Percentiles rank a stretch among this genome's conserved stretches.
Conservation (phyloP, 2,797 vertebrate genomes). For the Poeciliopsis paucimaculata region DNA sequence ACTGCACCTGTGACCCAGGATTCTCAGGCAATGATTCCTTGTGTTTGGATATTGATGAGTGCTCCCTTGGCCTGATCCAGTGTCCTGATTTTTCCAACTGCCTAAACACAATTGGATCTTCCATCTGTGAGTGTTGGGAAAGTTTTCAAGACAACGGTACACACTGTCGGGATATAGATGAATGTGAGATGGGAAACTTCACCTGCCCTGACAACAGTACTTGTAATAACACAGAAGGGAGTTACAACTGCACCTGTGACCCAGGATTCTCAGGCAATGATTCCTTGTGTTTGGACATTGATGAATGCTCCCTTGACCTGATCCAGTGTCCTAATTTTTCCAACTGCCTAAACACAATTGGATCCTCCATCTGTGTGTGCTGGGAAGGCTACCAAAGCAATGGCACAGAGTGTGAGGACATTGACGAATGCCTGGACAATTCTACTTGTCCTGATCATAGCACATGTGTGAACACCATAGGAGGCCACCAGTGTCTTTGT, state of each 20-base stretch:
- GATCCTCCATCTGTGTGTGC: conserved; percentile 79
- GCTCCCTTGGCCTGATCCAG: conserved; percentile 47
- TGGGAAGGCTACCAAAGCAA: conserved; percentile 78
- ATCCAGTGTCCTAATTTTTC: conserved; percentile 76
- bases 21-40: conserved; percentile 68
- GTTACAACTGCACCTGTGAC: conserved; percentile 79
- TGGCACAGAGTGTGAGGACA: conserved; percentile 73
- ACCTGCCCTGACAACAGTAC: conserved; percentile 76
- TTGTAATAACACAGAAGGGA: conserved; percentile 78
- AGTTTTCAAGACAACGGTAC: conserved; percentile 79
- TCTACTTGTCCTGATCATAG: conserved; percentile 77
- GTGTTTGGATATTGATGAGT: conserved; percentile 76
- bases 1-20: conserved; percentile 78
- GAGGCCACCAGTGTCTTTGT: conserved; percentile 78
- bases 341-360: conserved; percentile 77
- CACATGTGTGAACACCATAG: conserved; percentile 78
- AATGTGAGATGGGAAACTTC: conserved; percentile 76
- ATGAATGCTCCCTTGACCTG: conserved; percentile 66
- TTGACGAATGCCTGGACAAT: conserved; percentile 79
- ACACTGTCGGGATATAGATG: conserved; percentile 80
- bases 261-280: conserved; percentile 74
- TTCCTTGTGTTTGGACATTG: conserved; percentile 73
- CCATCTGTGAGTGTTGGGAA: conserved; percentile 78
- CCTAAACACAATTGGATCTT: conserved; percentile 77
- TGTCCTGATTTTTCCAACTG: conserved; percentile 81